Base-by-base conservation (phyloP, 2,113 vertebrate species). In the Casuarius casuarius region DNA sequence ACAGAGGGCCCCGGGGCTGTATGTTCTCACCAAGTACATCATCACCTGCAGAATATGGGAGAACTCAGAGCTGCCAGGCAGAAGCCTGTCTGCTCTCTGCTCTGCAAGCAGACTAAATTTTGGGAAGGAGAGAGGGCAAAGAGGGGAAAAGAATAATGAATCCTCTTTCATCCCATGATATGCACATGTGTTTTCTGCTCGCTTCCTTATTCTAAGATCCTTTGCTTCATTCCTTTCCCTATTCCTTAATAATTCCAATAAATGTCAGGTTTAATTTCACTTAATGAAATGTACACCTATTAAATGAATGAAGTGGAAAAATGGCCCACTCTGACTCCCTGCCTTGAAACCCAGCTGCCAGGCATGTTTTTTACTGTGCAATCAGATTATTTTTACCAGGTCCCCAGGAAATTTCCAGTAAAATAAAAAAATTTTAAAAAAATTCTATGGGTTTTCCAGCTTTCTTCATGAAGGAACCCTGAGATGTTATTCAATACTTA, bases 201-300 rank as follows among this genome's bases (percentile, higher is more conserved):
- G 1, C 42, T 86, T 87, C 35, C 59, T 92, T 83, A 40, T 74
- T 88, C 46, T 80, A 77, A 84, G 46, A 28, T 94, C 48, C 95
- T 18, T 51, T 17, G 65, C 67, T 81, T 87, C 56, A 70, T 54
- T 89, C 35, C 56, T 89, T 95, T 95, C 46, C 29, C 25, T 9
- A 3, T 26, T 89, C 74, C 80, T 90, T 79, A 73, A 72, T 85
- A 88, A 82, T 70, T 90, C 68, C 46, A 93, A 52, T 96, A 94
- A 92, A 96, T 58, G 78, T 81, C 92, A 92, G 52, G 48, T 91
- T 68, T 82, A 87, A 80, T 89, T 61, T 89, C 72, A 81, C 73
- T 80, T 95, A 87, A 75, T 90, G 67, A 92, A 93, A 94, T 44
- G 44, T 89, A 59, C 48, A 66, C 56, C 46, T 90, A 77, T 81